A percentile compares a stretch with the other conserved stretches of the same genome.
Conservation (phyloP, 2,797 vertebrate genomes). For the Molossus molossus region DNA sequence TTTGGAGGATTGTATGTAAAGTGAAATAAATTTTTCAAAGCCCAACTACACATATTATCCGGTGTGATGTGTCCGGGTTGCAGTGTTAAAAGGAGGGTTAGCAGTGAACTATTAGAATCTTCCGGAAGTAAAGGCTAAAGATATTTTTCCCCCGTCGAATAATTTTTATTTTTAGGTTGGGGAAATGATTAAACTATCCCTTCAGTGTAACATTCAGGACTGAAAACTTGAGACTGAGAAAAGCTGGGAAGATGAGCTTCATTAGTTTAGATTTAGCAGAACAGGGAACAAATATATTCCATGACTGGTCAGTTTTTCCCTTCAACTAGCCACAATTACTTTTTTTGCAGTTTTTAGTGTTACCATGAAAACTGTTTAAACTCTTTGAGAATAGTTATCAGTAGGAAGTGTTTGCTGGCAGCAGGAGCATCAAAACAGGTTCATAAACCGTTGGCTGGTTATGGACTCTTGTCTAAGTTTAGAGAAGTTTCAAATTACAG, state of each 20-base stretch:
- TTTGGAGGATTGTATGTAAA: slow-evolving; percentile 63
- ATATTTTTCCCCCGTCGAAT: neutral
- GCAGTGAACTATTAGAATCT: neutral
- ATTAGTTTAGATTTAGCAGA: slow-evolving; percentile 10
- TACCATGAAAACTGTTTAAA: slow-evolving; percentile 49
- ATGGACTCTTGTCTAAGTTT: slow-evolving; percentile 1
- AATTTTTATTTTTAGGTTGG: slow-evolving; percentile 42
- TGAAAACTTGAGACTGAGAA: slow-evolving; percentile 44
- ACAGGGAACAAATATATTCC: neutral
- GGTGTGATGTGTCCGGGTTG: slow-evolving; percentile 57
- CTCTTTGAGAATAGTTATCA: slow-evolving; percentile 45
- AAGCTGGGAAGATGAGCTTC: neutral
- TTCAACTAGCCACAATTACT: neutral
- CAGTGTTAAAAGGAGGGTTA: slow-evolving; percentile 40
- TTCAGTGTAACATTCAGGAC: neutral
- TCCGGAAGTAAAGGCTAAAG: neutral
- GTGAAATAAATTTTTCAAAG: slow-evolving; percentile 73
- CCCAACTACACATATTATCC: slow-evolving; percentile 15
- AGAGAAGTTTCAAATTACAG: slow-evolving; percentile 34
- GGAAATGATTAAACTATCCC: slow-evolving; percentile 48
- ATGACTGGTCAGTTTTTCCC: neutral
- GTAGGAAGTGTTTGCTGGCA: slow-evolving; percentile 35
- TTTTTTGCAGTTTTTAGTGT: neutral
- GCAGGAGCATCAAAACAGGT: neutral
- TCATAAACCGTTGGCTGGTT: neutral